Evolutionary conservation across 2,797 vertebrate species (phyloP), one percentile per base, ranked within the genome.

Genomic region (Acanthurus lineatus): DNA sequence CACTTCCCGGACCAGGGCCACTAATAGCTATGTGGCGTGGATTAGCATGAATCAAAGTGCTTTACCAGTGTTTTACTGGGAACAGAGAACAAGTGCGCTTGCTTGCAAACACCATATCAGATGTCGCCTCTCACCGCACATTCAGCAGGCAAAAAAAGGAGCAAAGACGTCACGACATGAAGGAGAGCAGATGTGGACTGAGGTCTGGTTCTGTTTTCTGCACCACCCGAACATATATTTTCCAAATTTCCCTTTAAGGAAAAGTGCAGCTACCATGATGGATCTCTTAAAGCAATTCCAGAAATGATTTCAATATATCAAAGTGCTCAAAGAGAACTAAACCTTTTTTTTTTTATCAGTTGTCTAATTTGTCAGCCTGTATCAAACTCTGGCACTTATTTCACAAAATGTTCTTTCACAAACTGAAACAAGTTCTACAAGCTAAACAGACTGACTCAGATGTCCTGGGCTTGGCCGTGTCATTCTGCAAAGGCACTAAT

Each of bases 41-140:
- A 80, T 85, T 81, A 77, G 71, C 77, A 47, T 76, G 20, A 73
- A 61, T 60, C 6, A 83, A 90, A 94, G 80, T 83, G 67, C 68
- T 92, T 91, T 90, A 85, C 74, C 89, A 90, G 89, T 28, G 32
- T 53, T 69, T 69, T 9, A 60, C 81, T 71, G 77, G 88, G 53
- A 86, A 77, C 54, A 56, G 81, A 72, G 62, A 75, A 83, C 82
- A 86, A 81, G 78, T 78, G 74, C 9, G 40, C 71, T 78, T 40
- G 59, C 72, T 77, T 69, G 66, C 74, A 79, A 59, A 48, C 57
- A 9, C 61, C 16, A 58, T 82, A 88, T 91, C 87, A 75, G 69
- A 90, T 94, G 72, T 89, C 77, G 0, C 61, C 60, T 74, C 64
- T 67, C 47, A 63, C 71, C 73, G 76, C 71, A 69, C 52, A 83